A percentile compares a stretch with the other conserved stretches of the same genome.
Conservation (phyloP, 2,113 vertebrate species). For the Cichladusa arquata region DNA sequence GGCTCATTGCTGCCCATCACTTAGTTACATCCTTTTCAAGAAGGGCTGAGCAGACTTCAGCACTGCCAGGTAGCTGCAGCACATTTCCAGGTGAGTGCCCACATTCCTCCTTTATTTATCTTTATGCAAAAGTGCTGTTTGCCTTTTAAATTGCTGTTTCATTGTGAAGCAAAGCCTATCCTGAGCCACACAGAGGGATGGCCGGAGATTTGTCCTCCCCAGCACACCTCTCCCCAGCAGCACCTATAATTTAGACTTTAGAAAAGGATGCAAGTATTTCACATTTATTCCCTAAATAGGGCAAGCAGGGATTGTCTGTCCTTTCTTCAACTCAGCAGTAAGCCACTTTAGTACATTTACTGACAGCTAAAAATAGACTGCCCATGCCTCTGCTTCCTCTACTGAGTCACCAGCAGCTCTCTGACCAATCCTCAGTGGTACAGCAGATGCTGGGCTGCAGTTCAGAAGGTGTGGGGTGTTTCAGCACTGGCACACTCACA, state of each 20-base stretch:
- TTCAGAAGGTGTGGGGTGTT: background rate
- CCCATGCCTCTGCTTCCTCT: background rate
- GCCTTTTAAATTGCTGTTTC: background rate
- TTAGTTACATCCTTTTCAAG: background rate
- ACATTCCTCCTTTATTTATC: background rate
- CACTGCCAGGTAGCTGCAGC: background rate
- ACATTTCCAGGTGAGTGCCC: background rate
- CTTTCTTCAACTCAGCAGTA: constrained; percentile 49
- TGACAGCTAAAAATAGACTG: constrained; percentile 45
- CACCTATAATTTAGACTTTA: constrained; percentile 9
- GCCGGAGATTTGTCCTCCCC: background rate
- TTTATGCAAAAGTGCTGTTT: background rate
- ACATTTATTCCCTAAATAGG: constrained; percentile 62
- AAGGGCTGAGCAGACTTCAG: background rate
- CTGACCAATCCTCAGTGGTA: background rate
- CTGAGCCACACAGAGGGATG: background rate
- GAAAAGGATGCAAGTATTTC: constrained; percentile 5
- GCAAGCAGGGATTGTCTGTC: constrained; percentile 35
- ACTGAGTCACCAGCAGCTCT: constrained; percentile 30
- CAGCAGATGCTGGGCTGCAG: background rate
- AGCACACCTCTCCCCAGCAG: background rate
- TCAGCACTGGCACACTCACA: rapidly evolving
- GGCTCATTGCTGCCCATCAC: background rate
- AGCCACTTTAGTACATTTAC: constrained; percentile 51
- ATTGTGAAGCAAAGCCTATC: background rate